These are phyloP conservation scores for Himalopsyche japonica DNA, from an alignment of 2,888 invertebrate genomes.

Conservation along the genomic window DNA sequence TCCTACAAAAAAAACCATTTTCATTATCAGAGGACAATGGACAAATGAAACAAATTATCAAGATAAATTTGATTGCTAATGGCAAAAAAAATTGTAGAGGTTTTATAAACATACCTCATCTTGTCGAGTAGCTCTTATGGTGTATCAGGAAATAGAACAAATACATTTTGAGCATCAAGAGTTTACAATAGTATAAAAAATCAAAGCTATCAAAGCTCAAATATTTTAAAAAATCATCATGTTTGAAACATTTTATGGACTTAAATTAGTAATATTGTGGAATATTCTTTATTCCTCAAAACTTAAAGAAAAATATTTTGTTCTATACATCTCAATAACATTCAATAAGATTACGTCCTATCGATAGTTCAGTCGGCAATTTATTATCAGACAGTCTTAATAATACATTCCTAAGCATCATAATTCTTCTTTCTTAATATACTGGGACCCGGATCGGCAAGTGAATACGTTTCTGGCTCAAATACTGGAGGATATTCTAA, in stretches of 20 bases:
- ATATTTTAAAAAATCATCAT: too few species aligned
- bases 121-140: too few species aligned
- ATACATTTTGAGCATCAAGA: too few species aligned
- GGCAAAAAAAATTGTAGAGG: too few species aligned
- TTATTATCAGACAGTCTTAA: background rate
- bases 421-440: slow-evolving; percentile 30
- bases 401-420: slow-evolving; percentile 16
- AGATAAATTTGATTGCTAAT: too few species aligned
- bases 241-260: too few species aligned
- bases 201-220: too few species aligned
- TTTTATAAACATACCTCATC: too few species aligned
- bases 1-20: background rate
- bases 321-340: background rate
- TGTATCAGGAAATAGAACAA: too few species aligned
- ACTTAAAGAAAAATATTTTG: background rate
- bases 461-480: slow-evolving; percentile 81
- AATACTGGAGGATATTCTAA: slow-evolving; percentile 86
- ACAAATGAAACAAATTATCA: background rate
- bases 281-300: background rate
- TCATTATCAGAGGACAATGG: background rate
- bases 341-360: background rate
- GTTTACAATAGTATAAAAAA: too few species aligned
- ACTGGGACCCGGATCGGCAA: slow-evolving; percentile 60
- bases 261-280: background rate
- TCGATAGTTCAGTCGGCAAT: background rate